Conservation (phyloP, 2,113 vertebrate genomes). For the Macaca fascicularis region T2T-MFA8v1.1 NC_088388.1:45719001-45719500, state of each 20-base stretch:
- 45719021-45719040: background rate
- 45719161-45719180: background rate
- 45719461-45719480: too few relatives aligned
- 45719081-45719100: background rate
- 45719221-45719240: background rate
- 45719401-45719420: too few relatives aligned
- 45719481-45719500: too few relatives aligned
- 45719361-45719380: background rate
- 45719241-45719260: background rate
- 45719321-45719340: background rate
- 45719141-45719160: background rate
- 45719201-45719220: background rate
- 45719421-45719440: too few relatives aligned
- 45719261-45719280: background rate
- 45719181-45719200: background rate
- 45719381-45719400: too few relatives aligned
- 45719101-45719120: background rate
- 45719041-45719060: rapidly evolving
- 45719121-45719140: background rate
- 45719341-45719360: background rate
- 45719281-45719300: background rate
- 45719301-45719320: background rate
- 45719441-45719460: too few relatives aligned
- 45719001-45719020: background rate
- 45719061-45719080: background rate